A percentile compares a stretch with the other conserved stretches of the same genome.
Evolutionary conservation across 2,113 vertebrate genomes (phyloP).

Genomic region (Ochotona curzoniae): DNA sequence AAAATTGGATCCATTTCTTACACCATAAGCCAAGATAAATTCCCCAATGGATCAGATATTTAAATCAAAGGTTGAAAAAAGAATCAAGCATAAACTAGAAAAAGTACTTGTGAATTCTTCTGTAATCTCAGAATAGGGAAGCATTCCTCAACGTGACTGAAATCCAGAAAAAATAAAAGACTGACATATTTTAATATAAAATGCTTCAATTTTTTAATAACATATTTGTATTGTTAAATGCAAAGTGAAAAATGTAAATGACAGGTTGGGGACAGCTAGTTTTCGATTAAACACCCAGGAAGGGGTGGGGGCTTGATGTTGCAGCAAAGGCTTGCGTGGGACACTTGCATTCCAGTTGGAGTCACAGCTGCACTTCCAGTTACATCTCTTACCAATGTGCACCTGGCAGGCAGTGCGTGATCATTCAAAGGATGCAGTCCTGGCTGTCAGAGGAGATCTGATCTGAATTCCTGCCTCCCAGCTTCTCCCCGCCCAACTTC

Average conservation of each 20-base stretch:
- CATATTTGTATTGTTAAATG: not conserved
- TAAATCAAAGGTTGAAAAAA: slow-evolving; percentile 47
- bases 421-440: too few species aligned
- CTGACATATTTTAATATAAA: not conserved
- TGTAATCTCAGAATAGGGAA: not conserved
- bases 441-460: too few species aligned
- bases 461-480: too few species aligned
- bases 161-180: slow-evolving; percentile 37
- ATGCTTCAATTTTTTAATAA: not conserved
- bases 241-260: not conserved
- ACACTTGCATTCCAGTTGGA: too few species aligned
- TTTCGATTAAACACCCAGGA: not conserved
- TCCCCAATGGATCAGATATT: slow-evolving; percentile 54
- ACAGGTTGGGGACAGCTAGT: not conserved
- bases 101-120: slow-evolving; percentile 20
- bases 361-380: too few species aligned
- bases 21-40: slow-evolving; percentile 22
- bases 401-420: too few species aligned
- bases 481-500: too few species aligned
- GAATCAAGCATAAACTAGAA: not conserved
- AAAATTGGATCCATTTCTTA: slow-evolving; percentile 51
- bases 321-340: too few species aligned
- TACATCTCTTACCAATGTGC: too few species aligned
- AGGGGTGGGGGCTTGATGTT: too few species aligned
- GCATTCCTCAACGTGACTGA: slow-evolving; percentile 21